Base-by-base conservation (phyloP, 1,140 invertebrate species). In the Drosophila lowei region DNA sequence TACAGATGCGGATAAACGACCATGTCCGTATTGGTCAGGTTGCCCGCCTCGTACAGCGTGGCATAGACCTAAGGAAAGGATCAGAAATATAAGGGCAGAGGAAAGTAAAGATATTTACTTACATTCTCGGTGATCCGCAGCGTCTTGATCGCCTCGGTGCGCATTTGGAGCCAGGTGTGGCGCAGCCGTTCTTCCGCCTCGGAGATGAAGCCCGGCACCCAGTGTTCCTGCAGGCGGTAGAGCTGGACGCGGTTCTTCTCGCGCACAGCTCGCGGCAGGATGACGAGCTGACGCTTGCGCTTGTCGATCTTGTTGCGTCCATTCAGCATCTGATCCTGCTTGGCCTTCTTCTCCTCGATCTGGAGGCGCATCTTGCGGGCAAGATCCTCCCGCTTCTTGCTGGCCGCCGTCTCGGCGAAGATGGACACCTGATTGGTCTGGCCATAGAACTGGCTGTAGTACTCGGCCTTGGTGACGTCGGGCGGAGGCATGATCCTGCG, bases 351-450 rank as follows among this genome's bases (percentile, higher is more conserved):
- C 52, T 90, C 84, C 64, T 90, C 85, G 25, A 91, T 75, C 62
- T 90, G 79, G 0, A 85, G 61, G 1, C 90, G 86, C 73, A 90
- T 73, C 49, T 90, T 90, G 3, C 79, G 79, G 0, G 90, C 79
- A 0, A 89, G 72, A 64, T 91, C 84, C 46, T 91, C 90, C 2
- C 91, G 78, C 16, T 91, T 90, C 42, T 91, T 91, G 52, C 90
- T 96, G 2, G 95, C 93, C 18, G 95, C 94, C 15, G 95, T 97
- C 70, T 96, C 95, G 74, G 94, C 94, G 74, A 95, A 96, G 21
- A 96, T 92, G 0, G 95, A 94, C n/a, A 92, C 93, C 59, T 93
- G 92, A 77, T 93, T 95, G 79, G 94, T 94, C 66, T 94, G 93
- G 71, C 95, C 95, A 89, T 93, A 96, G 56, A 91, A 91, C 23